Evolutionary conservation across 2,888 invertebrate genomes (phyloP), one percentile per base, ranked within the genome.

Genomic region (Teleogryllus oceanicus): DNA sequence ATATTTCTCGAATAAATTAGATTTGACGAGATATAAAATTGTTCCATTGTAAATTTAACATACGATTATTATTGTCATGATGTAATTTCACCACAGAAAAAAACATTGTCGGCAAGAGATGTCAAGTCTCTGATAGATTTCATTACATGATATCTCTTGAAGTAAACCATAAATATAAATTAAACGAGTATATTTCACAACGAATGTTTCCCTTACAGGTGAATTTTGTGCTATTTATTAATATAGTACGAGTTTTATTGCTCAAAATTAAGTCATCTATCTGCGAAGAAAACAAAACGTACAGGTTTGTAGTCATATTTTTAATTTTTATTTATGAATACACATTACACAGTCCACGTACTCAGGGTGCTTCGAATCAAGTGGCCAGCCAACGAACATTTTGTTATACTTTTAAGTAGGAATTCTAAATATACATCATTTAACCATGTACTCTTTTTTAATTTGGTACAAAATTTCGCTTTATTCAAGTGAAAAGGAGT

Each of bases 191-290:
- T 18, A 62, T 62, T 18, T 62, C 62, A 16, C n/a, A 62, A 16
- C 1, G 1, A 8, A n/a, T 62, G 3, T 62, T 18, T 24, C 62
- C 78, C 50, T 87, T 89, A 78, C 86, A 92, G 92, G 87, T 91
- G 75, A 92, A 92, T 85, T 92, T 92, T 83, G 84, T 90, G 20
- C 88, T 92, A 81, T 92, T 92, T 85, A 84, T 92, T 62, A 90
- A 90, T 84, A 91, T 92, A 77, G 89, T 89, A 62, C 87, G 89
- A 82, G 90, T 90, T 49, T 87, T 91, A 78, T 88, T 88, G 78
- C 84, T 89, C 13, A 91, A 91, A 83, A 76, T 79, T 76, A 50
- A 79, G 51, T 76, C 77, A 16, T 62, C 24, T 11, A 74, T 76
- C 13, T n/a, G 49, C 3, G 89, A 80, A 89, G 88, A 84, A 89